phyloP scores from a whole-genome alignment of 2,888 invertebrate species.

The Cotesia congregata region DNA sequence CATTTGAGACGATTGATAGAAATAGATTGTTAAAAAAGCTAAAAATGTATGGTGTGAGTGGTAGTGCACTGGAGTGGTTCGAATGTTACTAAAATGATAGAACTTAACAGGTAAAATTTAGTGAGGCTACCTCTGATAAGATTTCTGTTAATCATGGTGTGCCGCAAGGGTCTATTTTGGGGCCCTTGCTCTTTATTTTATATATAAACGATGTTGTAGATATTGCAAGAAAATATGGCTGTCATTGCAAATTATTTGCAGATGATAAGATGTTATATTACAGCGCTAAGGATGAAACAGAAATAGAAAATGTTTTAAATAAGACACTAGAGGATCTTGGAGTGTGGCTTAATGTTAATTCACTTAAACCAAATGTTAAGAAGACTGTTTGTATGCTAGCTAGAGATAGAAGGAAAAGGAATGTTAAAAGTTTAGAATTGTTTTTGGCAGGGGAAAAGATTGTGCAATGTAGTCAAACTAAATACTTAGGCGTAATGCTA shows the following conservation, averaged over 20 bases:
- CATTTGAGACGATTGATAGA: slow-evolving; percentile 40
- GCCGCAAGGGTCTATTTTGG: slow-evolving; percentile 38
- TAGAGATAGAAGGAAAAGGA: slow-evolving; percentile 11
- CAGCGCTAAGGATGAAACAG: slow-evolving; percentile 6
- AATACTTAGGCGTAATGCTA: not conserved
- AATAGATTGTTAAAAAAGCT: slow-evolving; percentile 30
- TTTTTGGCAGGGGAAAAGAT: not conserved
- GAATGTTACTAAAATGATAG: slow-evolving; percentile 8
- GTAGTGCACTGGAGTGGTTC: slow-evolving; percentile 32
- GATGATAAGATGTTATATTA: slow-evolving; percentile 43
- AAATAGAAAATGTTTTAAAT: slow-evolving; percentile 35
- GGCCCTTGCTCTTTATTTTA: slow-evolving; percentile 35
- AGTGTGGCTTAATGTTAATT: slow-evolving; percentile 36
- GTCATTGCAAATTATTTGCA: slow-evolving; percentile 36
- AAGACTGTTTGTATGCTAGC: slow-evolving; percentile 41
- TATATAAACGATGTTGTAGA: slow-evolving; percentile 39
- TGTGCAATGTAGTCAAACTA: not conserved
- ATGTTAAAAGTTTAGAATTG: not conserved
- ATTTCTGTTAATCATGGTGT: slow-evolving; percentile 22
- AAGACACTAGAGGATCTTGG: slow-evolving; percentile 10
- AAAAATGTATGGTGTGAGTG: slow-evolving; percentile 32
- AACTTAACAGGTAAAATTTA: slow-evolving; percentile 23
- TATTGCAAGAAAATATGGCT: slow-evolving; percentile 15
- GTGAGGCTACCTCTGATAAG: slow-evolving; percentile 17
- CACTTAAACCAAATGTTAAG: slow-evolving; percentile 37